These are phyloP conservation scores for Drosophila sulfurigaster DNA, from an alignment of 1,140 invertebrate genomes.

Conservation along the genomic window DNA sequence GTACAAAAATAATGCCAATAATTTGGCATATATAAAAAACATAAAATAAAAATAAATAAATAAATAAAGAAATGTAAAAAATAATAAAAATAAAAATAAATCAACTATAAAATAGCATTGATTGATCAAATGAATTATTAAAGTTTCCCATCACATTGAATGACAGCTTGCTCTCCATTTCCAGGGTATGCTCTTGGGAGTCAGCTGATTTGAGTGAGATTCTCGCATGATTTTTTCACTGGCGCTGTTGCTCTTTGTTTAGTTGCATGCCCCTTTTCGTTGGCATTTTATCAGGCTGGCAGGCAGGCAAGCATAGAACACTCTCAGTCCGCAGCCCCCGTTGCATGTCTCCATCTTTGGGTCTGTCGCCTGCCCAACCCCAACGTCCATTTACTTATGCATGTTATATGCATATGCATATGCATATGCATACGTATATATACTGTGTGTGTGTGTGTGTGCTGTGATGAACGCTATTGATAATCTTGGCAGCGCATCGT, in stretches of 20 bases:
- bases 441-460: not conserved
- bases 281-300: slow-evolving; percentile 16
- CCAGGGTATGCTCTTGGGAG: not conserved
- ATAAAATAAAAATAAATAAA: too few relatives aligned
- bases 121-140: too few relatives aligned
- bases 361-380: not conserved
- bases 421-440: not conserved
- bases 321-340: too few relatives aligned
- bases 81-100: too few relatives aligned
- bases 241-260: slow-evolving; percentile 40
- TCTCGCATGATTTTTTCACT: slow-evolving; percentile 4
- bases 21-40: too few relatives aligned
- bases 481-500: slow-evolving; percentile 52
- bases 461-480: slow-evolving; percentile 74
- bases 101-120: too few relatives aligned
- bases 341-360: not conserved
- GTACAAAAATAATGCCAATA: too few relatives aligned
- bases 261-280: slow-evolving; percentile 44
- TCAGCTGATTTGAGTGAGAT: not conserved
- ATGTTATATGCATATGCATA: slow-evolving; percentile 11
- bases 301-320: not conserved
- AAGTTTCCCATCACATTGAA: too few relatives aligned
- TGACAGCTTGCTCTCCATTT: not conserved
- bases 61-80: too few relatives aligned
- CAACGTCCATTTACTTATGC: slow-evolving; percentile 18